These are phyloP conservation scores for Mus caroli DNA, from an alignment of 2,797 vertebrate genomes.

Conservation along the genomic window DNA sequence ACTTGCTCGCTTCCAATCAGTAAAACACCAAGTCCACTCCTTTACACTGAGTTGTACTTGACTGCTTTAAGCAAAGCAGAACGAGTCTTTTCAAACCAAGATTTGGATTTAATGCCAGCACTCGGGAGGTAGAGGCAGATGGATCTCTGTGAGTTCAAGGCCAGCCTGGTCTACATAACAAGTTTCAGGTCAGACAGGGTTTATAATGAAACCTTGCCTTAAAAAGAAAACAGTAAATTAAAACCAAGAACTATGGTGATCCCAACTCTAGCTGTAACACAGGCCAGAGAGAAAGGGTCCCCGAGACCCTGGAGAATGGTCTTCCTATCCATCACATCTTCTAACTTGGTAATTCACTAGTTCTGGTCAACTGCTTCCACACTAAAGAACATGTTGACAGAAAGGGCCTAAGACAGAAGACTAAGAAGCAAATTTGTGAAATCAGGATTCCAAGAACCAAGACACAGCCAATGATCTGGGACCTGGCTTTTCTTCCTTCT, in stretches of 20 bases:
- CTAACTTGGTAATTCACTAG: slow-evolving; percentile 71
- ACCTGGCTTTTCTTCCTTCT: not conserved
- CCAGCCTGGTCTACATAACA: not conserved
- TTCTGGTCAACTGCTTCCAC: slow-evolving; percentile 69
- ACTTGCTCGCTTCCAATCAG: not conserved
- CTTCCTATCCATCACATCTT: fast-evolving
- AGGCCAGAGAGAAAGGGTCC: not conserved
- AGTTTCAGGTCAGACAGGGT: not conserved
- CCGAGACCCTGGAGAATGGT: fast-evolving
- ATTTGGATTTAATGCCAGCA: not conserved
- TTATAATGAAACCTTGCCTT: not conserved
- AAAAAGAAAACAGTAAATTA: not conserved
- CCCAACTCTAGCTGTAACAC: too few species aligned
- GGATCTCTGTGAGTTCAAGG: not conserved
- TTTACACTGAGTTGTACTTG: not conserved
- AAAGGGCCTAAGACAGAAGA: slow-evolving; percentile 45
- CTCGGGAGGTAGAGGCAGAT: not conserved
- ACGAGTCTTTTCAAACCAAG: not conserved
- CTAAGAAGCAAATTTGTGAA: not conserved
- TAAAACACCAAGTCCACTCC: not conserved
- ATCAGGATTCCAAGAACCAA: not conserved
- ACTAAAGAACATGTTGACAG: slow-evolving; percentile 81
- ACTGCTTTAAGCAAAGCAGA: slow-evolving; percentile 18
- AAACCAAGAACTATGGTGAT: not conserved
- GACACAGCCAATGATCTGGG: not conserved